A percentile compares a stretch with the other conserved stretches of the same genome.
These are phyloP conservation scores for Anarsia innoxiella DNA, from an alignment of 2,888 invertebrate genomes.

Conservation along the genomic window DNA sequence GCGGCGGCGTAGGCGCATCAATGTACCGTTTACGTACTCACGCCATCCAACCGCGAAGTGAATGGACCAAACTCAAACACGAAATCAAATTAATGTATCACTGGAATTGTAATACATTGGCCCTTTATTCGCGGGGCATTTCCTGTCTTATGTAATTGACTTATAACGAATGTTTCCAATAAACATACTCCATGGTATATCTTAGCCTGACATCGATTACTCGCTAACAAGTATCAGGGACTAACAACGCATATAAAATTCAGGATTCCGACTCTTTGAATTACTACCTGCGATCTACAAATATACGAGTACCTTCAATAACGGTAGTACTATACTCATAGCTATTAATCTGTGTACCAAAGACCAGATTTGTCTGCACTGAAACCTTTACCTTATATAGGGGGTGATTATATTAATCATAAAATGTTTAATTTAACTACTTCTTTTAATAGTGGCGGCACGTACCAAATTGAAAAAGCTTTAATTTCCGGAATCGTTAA, in stretches of 20 bases:
- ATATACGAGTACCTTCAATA: conserved; percentile 43
- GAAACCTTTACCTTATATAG: too few species aligned
- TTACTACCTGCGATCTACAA: conserved; percentile 37
- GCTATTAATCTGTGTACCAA: conserved; percentile 33
- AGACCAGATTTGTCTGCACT: too few species aligned
- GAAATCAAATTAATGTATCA: too few species aligned
- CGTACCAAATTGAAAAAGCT: too few species aligned
- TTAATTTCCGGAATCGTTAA: too few species aligned
- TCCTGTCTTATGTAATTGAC: conserved; percentile 8
- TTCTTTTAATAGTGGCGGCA: too few species aligned
- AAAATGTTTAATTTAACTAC: too few species aligned
- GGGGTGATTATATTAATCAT: too few species aligned
- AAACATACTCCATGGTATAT: conserved; percentile 5
- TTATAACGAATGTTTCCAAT: conserved; percentile 11
- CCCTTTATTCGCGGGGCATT: not conserved
- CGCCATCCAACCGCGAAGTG: too few species aligned
- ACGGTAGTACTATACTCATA: conserved; percentile 38
- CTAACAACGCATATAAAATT: conserved; percentile 32
- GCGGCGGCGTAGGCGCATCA: not conserved
- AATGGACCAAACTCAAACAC: too few species aligned
- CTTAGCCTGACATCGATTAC: conserved; percentile 11
- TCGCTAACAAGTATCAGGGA: conserved; percentile 14
- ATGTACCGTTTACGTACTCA: not conserved
- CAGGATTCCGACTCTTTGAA: conserved; percentile 38
- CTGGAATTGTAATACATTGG: conserved; percentile 5